Percentiles rank a stretch among this genome's conserved stretches.
Conservation (phyloP, 64 coral and sea anemone genomes). For the Actinia tenebrosa region DNA sequence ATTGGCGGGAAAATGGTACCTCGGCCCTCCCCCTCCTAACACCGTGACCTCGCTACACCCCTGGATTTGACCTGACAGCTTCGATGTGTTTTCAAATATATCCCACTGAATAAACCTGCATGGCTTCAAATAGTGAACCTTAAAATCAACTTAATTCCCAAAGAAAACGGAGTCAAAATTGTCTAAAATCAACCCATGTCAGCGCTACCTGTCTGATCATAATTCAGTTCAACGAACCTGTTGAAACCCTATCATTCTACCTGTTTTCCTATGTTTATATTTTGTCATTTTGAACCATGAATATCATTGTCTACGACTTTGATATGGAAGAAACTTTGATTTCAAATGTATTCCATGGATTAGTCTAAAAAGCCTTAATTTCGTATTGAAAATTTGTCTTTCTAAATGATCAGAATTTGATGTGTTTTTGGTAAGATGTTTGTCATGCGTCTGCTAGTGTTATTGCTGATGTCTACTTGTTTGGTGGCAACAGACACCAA, state of each 20-base stretch:
- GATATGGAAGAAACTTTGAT: not conserved
- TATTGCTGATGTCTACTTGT: not conserved
- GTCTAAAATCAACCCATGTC: too few species aligned
- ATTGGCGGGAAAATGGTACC: too few species aligned
- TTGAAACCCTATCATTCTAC: not conserved
- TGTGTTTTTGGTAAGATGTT: not conserved
- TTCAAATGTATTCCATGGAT: not conserved
- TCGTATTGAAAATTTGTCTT: not conserved
- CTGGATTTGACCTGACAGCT: too few species aligned
- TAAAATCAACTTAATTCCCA: too few species aligned
- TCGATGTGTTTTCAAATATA: too few species aligned
- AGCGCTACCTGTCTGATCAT: not conserved
- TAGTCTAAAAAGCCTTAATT: not conserved
- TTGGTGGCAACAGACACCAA: not conserved
- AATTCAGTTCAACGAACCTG: not conserved
- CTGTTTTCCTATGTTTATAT: not conserved
- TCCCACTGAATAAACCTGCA: too few species aligned
- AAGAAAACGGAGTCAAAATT: too few species aligned
- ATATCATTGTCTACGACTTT: not conserved
- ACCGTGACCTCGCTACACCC: too few species aligned
- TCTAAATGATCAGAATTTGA: not conserved
- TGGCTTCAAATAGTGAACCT: too few species aligned
- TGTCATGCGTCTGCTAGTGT: not conserved
- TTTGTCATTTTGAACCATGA: not conserved
- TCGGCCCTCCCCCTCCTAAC: too few species aligned